Base-by-base conservation (phyloP, 2,113 vertebrate species). In the Pheucticus melanocephalus region DNA sequence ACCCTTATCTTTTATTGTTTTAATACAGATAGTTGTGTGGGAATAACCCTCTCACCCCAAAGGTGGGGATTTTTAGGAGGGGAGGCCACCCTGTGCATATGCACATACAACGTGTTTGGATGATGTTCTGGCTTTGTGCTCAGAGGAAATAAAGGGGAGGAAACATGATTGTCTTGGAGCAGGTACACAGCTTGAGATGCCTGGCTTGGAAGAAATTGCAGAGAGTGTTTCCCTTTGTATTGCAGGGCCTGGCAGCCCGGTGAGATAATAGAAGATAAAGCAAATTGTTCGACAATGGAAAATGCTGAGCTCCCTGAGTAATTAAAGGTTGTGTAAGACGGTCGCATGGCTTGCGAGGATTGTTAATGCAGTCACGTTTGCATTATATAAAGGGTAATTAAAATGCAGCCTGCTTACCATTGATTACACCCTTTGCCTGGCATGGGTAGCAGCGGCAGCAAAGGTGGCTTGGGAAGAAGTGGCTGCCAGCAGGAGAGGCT, bases 191-290 rank as follows among this genome's bases (percentile, higher is more conserved):
- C 73, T 82, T 93, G 88, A 75, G 44, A 28, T 6, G 12, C 73
- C 92, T 97, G 91, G 53, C 84, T 85, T 2, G 2, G 27, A 18
- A 33, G 83, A 91, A 96, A 87, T 7, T 82, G 60, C 90, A 76
- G 66, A 35, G 31, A 95, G 57, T 54, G 13, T 80, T 96, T 94
- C 95, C 80, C 66, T 91, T 95, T 70, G 71, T 39, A 33, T 92
- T 91, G 79, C 87, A 86, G 64, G 59, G 92, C 85, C 48, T 17
- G 27, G 96, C 94, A 95, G 84, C 73, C 60, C 0, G 0, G 8
- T 12, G 45, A 95, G 94, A 97, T 92, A 87, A 95, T 93, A 65
- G 92, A 81, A 95, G 92, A 77, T 90, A 92, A 91, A 97, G 88
- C 48, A 72, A 91, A 87, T 18, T 80, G 48, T 19, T 73, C 0